Conservation (phyloP, 2,797 vertebrate genomes). For the Dendrocincla fuliginosa region DNA sequence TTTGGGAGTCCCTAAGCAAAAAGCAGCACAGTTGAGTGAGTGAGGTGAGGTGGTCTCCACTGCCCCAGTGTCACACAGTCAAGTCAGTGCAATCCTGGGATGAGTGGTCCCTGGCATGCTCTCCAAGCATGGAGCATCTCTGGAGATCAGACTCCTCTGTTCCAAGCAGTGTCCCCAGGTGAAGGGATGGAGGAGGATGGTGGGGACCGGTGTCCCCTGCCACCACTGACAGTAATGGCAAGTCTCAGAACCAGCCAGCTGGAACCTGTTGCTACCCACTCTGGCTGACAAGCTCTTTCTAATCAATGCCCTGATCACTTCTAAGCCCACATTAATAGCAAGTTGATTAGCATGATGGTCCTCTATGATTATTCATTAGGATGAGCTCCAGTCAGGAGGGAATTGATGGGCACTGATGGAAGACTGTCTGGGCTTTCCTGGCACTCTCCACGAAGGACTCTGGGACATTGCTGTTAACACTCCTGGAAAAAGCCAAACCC, state of each 20-base stretch:
- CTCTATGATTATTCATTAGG: constrained; percentile 48
- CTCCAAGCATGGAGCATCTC: background rate
- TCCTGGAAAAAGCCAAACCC: background rate
- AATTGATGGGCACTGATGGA: background rate
- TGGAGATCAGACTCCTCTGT: background rate
- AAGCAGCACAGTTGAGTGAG: background rate
- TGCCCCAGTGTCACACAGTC: background rate
- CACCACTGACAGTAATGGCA: background rate
- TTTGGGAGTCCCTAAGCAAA: background rate
- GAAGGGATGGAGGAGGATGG: background rate
- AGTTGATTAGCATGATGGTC: constrained; percentile 17
- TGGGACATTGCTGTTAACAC: background rate
- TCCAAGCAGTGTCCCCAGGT: background rate
- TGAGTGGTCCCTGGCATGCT: background rate
- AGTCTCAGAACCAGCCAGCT: background rate
- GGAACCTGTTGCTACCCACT: background rate
- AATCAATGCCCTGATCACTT: constrained; percentile 7
- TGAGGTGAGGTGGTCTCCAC: background rate
- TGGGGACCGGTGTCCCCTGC: background rate
- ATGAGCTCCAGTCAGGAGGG: constrained; percentile 1
- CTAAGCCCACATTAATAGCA: background rate
- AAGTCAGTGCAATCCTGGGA: background rate
- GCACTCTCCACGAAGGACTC: background rate
- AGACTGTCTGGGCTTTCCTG: background rate
- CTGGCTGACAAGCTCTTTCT: background rate